A percentile compares a stretch with the other conserved stretches of the same genome.
These are phyloP conservation scores for Idris sp. DNA, from an alignment of 1,140 invertebrate species.

Conservation along the genomic window DNA sequence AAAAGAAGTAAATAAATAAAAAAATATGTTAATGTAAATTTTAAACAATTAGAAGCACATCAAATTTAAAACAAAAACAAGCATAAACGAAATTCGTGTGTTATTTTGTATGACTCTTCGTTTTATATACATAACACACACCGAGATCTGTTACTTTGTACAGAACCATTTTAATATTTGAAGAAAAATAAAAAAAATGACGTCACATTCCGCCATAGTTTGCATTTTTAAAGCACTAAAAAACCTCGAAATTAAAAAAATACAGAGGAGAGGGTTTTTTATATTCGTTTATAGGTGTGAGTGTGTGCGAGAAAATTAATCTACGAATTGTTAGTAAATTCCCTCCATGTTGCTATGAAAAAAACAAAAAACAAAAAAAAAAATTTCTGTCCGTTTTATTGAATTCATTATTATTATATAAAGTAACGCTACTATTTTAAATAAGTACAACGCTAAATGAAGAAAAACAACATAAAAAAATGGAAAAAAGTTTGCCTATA, in stretches of 20 bases:
- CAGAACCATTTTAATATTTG: too few species aligned
- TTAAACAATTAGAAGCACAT: too few species aligned
- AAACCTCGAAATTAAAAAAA: too few species aligned
- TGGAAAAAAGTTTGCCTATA: conserved; percentile 70
- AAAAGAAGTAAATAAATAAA: too few species aligned
- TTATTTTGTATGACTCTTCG: too few species aligned
- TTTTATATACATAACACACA: too few species aligned
- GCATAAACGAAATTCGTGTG: too few species aligned
- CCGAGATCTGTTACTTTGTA: too few species aligned
- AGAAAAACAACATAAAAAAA: conserved; percentile 17
- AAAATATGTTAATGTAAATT: too few species aligned
- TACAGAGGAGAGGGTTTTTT: conserved; percentile 73
- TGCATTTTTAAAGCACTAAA: too few species aligned
- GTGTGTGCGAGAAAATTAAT: conserved; percentile 70
- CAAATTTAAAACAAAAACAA: too few species aligned
- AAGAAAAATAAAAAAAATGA: too few species aligned
- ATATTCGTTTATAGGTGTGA: conserved; percentile 75
- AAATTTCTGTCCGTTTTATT: conserved; percentile 72
- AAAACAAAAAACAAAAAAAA: conserved; percentile 65
- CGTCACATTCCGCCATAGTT: conserved; percentile 27
- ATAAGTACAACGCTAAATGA: conserved; percentile 74
- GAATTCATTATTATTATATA: conserved; percentile 71
- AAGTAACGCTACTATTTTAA: conserved; percentile 74
- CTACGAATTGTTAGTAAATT: conserved; percentile 76
- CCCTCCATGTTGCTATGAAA: conserved; percentile 77